A percentile compares a stretch with the other conserved stretches of the same genome.
Evolutionary conservation across 1,140 invertebrate species (phyloP).

Genomic region (Sarcophaga peregrina): DNA sequence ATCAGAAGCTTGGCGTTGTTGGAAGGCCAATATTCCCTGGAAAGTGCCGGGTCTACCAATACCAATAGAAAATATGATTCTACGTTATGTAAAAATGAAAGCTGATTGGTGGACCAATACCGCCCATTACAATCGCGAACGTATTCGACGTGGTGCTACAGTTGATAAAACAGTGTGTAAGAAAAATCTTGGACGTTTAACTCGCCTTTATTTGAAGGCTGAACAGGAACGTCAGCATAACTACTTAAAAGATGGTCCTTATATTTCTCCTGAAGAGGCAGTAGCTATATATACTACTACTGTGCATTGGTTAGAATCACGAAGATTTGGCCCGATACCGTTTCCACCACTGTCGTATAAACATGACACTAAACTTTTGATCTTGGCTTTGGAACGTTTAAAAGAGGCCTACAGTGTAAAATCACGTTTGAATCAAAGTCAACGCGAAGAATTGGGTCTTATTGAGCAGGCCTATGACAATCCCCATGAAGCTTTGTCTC

Average conservation of each 20-base stretch:
- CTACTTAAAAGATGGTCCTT: conserved; percentile 99
- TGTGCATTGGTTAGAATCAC: conserved; percentile 98
- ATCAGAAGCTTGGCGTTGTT: conserved; percentile 99
- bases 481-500: conserved; percentile 97
- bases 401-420: conserved; percentile 99
- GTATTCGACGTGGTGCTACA: conserved; percentile 91
- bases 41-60: conserved; percentile 98
- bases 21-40: conserved; percentile 99
- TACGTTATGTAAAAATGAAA: conserved; percentile 99
- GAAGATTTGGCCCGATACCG: conserved; percentile 98
- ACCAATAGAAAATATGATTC: conserved; percentile 99
- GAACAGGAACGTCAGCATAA: conserved; percentile 99
- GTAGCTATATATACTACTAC: conserved; percentile 99
- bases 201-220: conserved; percentile 96
- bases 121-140: conserved; percentile 98
- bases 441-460: conserved; percentile 96
- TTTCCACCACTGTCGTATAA: conserved; percentile 99
- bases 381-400: conserved; percentile 94
- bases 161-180: conserved; percentile 99
- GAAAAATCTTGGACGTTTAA: conserved; percentile 97
- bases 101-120: conserved; percentile 99
- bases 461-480: conserved; percentile 99
- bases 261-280: conserved; percentile 99
- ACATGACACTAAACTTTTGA: conserved; percentile 98
- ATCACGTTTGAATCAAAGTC: conserved; percentile 97